Conservation (phyloP, 37 sponge, comb jelly and placozoan species). For the Bolinopsis microptera region DNA sequence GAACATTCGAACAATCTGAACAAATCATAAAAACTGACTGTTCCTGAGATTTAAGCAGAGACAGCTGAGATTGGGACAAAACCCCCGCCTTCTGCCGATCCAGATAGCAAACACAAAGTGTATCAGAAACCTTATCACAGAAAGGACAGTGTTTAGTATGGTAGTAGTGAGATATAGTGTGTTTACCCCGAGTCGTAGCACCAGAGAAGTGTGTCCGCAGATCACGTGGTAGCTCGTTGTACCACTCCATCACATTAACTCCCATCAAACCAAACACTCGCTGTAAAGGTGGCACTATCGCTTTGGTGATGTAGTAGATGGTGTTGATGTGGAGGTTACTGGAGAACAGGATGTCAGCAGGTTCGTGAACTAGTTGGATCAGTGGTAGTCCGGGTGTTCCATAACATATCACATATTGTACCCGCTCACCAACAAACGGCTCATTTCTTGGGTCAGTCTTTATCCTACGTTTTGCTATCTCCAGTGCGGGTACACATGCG, state of each 20-base stretch:
- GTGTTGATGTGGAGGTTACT: constrained; percentile 75
- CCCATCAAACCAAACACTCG: constrained; percentile 83
- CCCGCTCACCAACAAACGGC: constrained; percentile 83
- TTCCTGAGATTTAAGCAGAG: neutral
- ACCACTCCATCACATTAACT: constrained; percentile 81
- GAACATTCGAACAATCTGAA: constrained; percentile 70
- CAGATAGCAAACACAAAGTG: constrained; percentile 69
- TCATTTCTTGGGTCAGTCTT: constrained; percentile 75
- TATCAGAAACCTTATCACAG: constrained; percentile 73
- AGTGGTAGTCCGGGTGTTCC: constrained; percentile 85
- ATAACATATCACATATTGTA: constrained; percentile 89
- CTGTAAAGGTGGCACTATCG: constrained; percentile 83
- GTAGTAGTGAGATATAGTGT: constrained; percentile 82
- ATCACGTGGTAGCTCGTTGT: constrained; percentile 68
- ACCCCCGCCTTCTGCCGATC: constrained; percentile 69
- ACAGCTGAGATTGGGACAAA: neutral
- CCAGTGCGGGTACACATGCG: constrained; percentile 83
- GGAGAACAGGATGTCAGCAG: constrained; percentile 71
- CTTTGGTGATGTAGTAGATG: constrained; percentile 87
- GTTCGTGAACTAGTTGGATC: constrained; percentile 77
- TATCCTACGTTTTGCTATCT: constrained; percentile 73
- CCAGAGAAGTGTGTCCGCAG: neutral
- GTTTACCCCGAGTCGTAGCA: neutral
- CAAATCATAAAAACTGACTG: constrained; percentile 64
- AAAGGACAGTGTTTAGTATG: constrained; percentile 77